Evolutionary conservation across 2,113 vertebrate genomes (phyloP), one percentile per base, ranked within the genome.

Genomic region (Rhinolophus sinicus): DNA sequence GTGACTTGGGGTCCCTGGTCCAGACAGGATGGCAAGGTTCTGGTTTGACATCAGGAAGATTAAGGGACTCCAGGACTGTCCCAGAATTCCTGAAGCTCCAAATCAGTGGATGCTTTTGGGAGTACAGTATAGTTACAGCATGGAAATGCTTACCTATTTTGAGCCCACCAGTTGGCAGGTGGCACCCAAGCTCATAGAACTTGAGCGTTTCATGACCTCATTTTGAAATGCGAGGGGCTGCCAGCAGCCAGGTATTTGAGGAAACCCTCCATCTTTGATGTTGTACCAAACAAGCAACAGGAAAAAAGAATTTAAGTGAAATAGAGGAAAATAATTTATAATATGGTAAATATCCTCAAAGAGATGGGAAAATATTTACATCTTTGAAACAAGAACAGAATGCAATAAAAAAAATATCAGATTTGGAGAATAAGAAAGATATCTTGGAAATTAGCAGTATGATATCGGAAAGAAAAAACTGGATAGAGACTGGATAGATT

Each of bases 361-460:
- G 58, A 85, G 14, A 28, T 40, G 56, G 47, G 50, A 69, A 80
- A 91, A 40, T 88, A 44, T 58, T 87, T n/a, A 10, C 44, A 44
- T 77, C 91, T 88, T 85, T 88, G 40, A 92, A 94, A 56, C 8
- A 88, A 94, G 85, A 95, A 56, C 58, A 85, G 52, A n/a, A 82
- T 56, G 12, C 33, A 77, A 56, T 76, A 14, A 40, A 67, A 87
- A 96, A 50, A 50, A 50, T 52, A 44, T 80, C 26, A 81, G 67
- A 40, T 54, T 75, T 33, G 8, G 47, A 82, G 38, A 50, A 44
- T 67, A 62, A 73, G 47, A 81, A 90, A 78, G 62, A 76, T 56
- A 38, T 75, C 19, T 84, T 93, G 30, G 50, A 84, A 62, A 78
- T 93, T 65, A 47, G 35, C 90, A 95, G 7, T 82, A 44, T 60